Conservation (phyloP, 2,113 vertebrate genomes). For the Microcebus tavaratra region DNA sequence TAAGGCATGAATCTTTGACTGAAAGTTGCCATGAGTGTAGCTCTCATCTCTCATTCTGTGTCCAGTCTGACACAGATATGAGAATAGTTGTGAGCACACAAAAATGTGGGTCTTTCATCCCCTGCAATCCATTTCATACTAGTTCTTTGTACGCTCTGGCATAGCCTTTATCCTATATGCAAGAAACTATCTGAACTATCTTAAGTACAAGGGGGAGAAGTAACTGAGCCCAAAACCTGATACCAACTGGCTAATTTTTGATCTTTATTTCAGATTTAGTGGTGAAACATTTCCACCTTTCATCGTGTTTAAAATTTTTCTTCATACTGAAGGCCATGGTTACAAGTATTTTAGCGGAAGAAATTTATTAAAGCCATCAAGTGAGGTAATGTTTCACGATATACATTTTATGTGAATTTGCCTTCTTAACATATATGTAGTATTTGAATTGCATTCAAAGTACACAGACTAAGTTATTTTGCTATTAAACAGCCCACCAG, state of each 20-base stretch:
- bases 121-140: neutral
- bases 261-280: slow-evolving; percentile 78
- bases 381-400: slow-evolving; percentile 73
- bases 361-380: slow-evolving; percentile 76
- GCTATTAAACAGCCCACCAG: slow-evolving; percentile 15
- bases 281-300: slow-evolving; percentile 82
- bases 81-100: neutral
- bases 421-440: slow-evolving; percentile 27
- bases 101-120: neutral
- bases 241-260: slow-evolving; percentile 20
- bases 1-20: slow-evolving; percentile 14
- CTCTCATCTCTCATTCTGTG: neutral
- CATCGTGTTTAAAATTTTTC: slow-evolving; percentile 84
- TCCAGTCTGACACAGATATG: neutral
- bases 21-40: neutral
- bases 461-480: slow-evolving; percentile 32
- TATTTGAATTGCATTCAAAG: slow-evolving; percentile 18
- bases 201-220: neutral
- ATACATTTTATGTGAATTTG: slow-evolving; percentile 52
- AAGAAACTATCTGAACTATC: neutral
- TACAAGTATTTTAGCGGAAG: slow-evolving; percentile 81
- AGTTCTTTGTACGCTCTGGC: neutral
- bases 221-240: neutral
- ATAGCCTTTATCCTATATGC: neutral
- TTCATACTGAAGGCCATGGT: slow-evolving; percentile 60